Evolutionary conservation across 1,140 invertebrate genomes (phyloP), one percentile per base, ranked within the genome.

Genomic region (Drosophila truncata): DNA sequence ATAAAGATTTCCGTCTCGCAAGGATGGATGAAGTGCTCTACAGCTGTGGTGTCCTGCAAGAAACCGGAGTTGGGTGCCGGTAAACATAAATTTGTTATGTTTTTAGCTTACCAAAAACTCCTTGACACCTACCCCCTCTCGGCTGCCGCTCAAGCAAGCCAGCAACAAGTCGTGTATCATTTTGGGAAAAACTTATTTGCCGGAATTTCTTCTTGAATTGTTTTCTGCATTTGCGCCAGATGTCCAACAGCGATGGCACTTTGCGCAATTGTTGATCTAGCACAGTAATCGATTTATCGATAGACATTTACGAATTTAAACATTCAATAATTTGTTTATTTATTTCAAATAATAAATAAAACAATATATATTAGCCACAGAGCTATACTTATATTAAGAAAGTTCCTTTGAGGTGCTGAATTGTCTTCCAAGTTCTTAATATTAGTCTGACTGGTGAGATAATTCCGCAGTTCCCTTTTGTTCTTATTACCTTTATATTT

Each of bases 81-180:
- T 14, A 4, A 10, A 23, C 3, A n/a, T 46, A 13, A 11, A 52
- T 47, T 25, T 42, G 7, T 0, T 4, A 6, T 6, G 13, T 33
- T 20, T 46, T 35, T 67, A 16, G 23, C 86, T 78, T 58, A 92
- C 92, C 42, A 82, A 39, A n/a, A 93, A 92, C 10, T 60, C 61
- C 29, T 77, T 61, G 20, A 93, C 62, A 1, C 78, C 71, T 6
- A 59, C 25, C 5, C 70, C 76, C 2, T 84, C 76, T 3, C 62
- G 54, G 50, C 63, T 65, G 2, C 79, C 49, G 63, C 78, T 90
- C n/a, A 92, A 47, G 29, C 92, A 90, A 1, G 88, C 84, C 4
- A 92, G 27, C 33, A 93, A 27, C 46, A 93, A 59, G 37, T 93
- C 92, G 23, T 92, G 88, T 25, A 93, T 85, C 92, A 93, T 93